phyloP scores from a whole-genome alignment of 2,888 invertebrate genomes.

The Chalcis sispes region DNA sequence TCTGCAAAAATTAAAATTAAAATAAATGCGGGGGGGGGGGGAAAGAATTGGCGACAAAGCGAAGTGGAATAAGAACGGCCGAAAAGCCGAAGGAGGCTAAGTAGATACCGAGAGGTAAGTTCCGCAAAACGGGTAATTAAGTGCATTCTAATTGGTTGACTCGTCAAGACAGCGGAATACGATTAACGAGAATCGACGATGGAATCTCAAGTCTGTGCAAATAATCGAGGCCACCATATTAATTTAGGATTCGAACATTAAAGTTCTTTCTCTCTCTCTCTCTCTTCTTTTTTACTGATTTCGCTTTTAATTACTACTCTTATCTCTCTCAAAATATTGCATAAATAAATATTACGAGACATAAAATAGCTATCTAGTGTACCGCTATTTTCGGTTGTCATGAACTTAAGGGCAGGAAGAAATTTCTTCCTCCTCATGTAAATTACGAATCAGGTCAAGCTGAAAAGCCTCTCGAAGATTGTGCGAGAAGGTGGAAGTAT shows the following conservation, averaged over 20 bases:
- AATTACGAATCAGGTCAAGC: constrained; percentile 49
- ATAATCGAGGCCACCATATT: constrained; percentile 35
- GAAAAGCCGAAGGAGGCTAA: constrained; percentile 18
- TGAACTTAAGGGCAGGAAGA: not conserved
- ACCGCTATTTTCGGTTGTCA: not conserved
- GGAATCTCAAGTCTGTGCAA: not conserved
- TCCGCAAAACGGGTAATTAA: constrained; percentile 27
- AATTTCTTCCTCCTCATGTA: constrained; percentile 14
- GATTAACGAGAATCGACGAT: constrained; percentile 50
- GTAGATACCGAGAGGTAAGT: constrained; percentile 5
- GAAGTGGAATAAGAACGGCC: no score
- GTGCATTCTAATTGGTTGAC: constrained; percentile 39
- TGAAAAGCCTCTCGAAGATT: constrained; percentile 26
- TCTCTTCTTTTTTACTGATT: not conserved
- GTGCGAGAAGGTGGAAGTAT: not conserved
- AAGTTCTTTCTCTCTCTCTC: no score
- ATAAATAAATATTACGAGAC: constrained; percentile 22
- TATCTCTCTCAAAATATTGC: no score
- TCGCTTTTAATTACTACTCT: no score
- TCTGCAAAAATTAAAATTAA: no score
- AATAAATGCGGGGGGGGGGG: no score
- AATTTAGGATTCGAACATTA: constrained; percentile 3
- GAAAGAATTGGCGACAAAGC: no score
- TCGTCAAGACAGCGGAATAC: constrained; percentile 32
- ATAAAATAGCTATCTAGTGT: constrained; percentile 13